These are phyloP conservation scores for Napeogenes sylphis DNA, from an alignment of 2,888 invertebrate species.

Conservation along the genomic window DNA sequence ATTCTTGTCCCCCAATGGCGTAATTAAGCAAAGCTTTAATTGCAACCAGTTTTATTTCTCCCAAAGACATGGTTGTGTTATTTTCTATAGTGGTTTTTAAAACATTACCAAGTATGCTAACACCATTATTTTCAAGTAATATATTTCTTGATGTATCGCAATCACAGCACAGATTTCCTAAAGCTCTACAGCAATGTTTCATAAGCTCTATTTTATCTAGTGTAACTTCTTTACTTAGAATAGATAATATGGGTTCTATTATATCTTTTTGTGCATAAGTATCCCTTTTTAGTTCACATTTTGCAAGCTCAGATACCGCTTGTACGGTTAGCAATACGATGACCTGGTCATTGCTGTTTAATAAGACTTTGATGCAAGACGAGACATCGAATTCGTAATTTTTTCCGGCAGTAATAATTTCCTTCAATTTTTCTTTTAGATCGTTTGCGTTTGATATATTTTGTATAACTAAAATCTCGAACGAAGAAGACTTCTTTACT, in stretches of 20 bases:
- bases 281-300: slow-evolving; percentile 85
- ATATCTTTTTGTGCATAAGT: slow-evolving; percentile 81
- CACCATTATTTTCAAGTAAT: slow-evolving; percentile 69
- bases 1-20: slow-evolving; percentile 83
- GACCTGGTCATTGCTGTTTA: slow-evolving; percentile 65
- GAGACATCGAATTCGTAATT: slow-evolving; percentile 69
- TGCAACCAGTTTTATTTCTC: slow-evolving; percentile 79
- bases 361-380: slow-evolving; percentile 60
- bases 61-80: slow-evolving; percentile 45
- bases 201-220: slow-evolving; percentile 73
- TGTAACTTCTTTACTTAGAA: slow-evolving; percentile 60
- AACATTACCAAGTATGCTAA: slow-evolving; percentile 63
- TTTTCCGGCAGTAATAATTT: slow-evolving; percentile 64
- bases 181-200: slow-evolving; percentile 87
- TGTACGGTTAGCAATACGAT: slow-evolving; percentile 80
- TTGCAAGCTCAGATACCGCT: slow-evolving; percentile 88
- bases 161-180: slow-evolving; percentile 93
- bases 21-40: slow-evolving; percentile 89
- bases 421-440: slow-evolving; percentile 65
- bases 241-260: slow-evolving; percentile 76
- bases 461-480: slow-evolving; percentile 62
- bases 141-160: slow-evolving; percentile 83
- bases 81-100: slow-evolving; percentile 49
- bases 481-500: slow-evolving; percentile 60
- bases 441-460: slow-evolving; percentile 61